A percentile compares a stretch with the other conserved stretches of the same genome.
phyloP scores from a whole-genome alignment of 2,113 vertebrate genomes.

The Heterotilapia buettikoferi region DNA sequence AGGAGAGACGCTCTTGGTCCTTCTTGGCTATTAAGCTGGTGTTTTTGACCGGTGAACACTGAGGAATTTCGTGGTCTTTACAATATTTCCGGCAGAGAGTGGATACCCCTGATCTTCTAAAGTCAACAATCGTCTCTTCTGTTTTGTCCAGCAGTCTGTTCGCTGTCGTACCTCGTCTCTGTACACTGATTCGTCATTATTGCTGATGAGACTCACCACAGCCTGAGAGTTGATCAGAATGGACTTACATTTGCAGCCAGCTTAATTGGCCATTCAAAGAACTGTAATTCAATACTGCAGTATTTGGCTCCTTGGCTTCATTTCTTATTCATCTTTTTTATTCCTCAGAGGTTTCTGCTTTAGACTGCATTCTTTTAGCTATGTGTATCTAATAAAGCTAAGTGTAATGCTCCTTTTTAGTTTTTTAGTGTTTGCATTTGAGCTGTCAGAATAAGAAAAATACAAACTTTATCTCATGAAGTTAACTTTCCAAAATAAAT shows the following conservation, averaged over 20 bases:
- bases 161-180: neutral
- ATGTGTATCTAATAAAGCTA: neutral
- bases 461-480: neutral
- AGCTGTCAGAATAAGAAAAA: neutral
- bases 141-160: neutral
- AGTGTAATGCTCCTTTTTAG: neutral
- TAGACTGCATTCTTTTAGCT: neutral
- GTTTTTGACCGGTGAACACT: neutral
- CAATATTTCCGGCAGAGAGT: neutral
- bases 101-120: neutral
- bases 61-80: neutral
- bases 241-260: neutral
- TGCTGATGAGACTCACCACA: neutral
- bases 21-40: neutral
- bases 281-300: neutral
- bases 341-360: neutral
- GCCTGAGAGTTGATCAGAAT: accelerated
- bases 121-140: accelerated
- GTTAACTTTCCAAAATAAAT: neutral
- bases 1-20: too few species aligned
- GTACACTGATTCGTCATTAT: neutral
- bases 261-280: neutral
- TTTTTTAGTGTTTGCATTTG: neutral
- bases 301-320: neutral
- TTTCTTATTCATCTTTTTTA: neutral